Base-by-base conservation (phyloP, 2,113 vertebrate genomes). In the Scalopus aquaticus region DNA sequence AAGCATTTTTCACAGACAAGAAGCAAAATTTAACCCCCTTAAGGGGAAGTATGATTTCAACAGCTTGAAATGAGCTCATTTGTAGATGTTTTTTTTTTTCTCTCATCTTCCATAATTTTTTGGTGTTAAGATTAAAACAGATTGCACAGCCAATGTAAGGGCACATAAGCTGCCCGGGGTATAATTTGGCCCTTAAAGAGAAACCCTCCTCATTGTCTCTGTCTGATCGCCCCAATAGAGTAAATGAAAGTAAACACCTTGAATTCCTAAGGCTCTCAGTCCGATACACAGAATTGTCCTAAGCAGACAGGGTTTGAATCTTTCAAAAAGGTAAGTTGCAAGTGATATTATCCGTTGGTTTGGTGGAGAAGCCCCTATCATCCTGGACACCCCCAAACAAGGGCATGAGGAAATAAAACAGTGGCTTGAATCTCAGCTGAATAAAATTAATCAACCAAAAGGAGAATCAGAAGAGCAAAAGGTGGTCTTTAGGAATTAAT, bases 1-100 rank as follows among this genome's bases (percentile, higher is more conserved):
- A 96, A 98, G 98, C 98, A 98, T 98, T 98, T 98, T 99, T 99
- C 99, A 99, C 99, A 99, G 98, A 97, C 98, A 98, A 98, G 98
- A 98, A 98, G 99, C 98, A 97, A 97, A 97, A 96, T 98, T 97
- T 98, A 98, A 98, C 97, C 95, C 98, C 98, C 97, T 96, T 97
- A 97, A 97, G 97, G 97, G 97, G 93, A 97, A 95, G 97, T 97
- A 95, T 95, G 96, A 98, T 97, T 97, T 98, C 97, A 97, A 98
- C 97, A 97, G 98, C 97, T 98, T 97, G 95, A 98, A 98, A 96
- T 96, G 72, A 98, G 94, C 97, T 98, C 96, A 79, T 98, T 98
- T 97, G 72, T 98, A 95, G 95, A 96, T 93, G 83, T 1, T 91
- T 87, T 96, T 96, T 97, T 90, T 95, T 89, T 46, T 9, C 85